Conservation (phyloP, 2,888 invertebrate genomes). For the Ischnura elegans region DNA sequence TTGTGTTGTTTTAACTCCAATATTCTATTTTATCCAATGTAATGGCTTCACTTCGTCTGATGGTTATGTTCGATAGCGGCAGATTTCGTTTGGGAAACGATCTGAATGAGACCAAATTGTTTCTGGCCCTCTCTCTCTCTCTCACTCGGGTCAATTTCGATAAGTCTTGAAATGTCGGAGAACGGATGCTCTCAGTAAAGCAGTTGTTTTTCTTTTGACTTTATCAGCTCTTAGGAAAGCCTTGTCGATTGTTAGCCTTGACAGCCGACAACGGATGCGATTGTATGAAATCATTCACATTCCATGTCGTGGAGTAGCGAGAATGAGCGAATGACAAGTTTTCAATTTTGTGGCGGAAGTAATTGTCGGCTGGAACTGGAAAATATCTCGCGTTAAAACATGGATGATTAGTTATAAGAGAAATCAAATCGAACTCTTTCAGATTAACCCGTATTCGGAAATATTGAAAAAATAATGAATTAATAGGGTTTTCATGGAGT, state of each 20-base stretch:
- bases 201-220: not conserved
- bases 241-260: not conserved
- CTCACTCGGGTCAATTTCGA: not conserved
- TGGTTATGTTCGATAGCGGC: not conserved
- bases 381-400: no score
- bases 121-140: not conserved
- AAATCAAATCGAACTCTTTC: no score
- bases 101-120: not conserved
- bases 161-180: not conserved
- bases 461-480: no score
- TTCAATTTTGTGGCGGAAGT: no score
- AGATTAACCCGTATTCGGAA: no score
- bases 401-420: no score
- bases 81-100: not conserved
- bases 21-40: not conserved
- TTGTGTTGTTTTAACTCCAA: no score
- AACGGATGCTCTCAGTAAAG: not conserved
- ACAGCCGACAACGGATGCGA: not conserved
- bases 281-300: no score
- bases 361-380: no score
- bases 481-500: no score
- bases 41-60: not conserved
- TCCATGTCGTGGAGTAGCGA: no score
- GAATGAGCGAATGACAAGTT: no score
- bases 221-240: not conserved